These are phyloP conservation scores for Drosophila pseudoobscura DNA, from an alignment of 1,140 invertebrate genomes.

Conservation along the genomic window DNA sequence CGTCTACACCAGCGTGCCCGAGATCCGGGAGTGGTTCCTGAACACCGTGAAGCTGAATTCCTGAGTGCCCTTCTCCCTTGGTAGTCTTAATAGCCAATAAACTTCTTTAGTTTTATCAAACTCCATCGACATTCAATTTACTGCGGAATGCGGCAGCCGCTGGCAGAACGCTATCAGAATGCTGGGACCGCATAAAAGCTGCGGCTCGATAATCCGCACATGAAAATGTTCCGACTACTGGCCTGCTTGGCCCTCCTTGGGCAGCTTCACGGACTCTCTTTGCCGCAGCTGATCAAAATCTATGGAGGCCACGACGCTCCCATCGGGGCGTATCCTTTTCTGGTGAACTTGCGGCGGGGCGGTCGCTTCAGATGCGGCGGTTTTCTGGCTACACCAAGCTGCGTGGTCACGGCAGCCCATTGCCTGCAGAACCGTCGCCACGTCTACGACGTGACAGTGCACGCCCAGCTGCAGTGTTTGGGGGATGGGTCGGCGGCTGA, in stretches of 20 bases:
- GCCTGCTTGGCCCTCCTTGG: slow-evolving; percentile 6
- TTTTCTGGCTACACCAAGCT: slow-evolving; percentile 56
- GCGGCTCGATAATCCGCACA: too few relatives aligned
- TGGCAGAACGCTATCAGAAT: not conserved
- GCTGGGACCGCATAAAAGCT: not conserved
- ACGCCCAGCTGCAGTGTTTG: slow-evolving; percentile 58
- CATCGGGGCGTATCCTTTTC: slow-evolving; percentile 42
- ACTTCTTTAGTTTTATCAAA: slow-evolving; percentile 25
- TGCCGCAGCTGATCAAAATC: slow-evolving; percentile 32
- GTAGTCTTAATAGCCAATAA: slow-evolving; percentile 31
- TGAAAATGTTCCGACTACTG: slow-evolving; percentile 21
- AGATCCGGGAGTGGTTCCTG: slow-evolving; percentile 51
- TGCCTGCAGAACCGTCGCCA: slow-evolving; percentile 36
- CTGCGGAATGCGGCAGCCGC: slow-evolving; percentile 40
- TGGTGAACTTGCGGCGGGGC: slow-evolving; percentile 55
- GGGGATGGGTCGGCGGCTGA: not conserved
- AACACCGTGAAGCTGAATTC: slow-evolving; percentile 28
- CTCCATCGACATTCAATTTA: slow-evolving; percentile 53
- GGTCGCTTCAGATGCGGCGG: slow-evolving; percentile 56
- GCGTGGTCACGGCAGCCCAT: slow-evolving; percentile 73
- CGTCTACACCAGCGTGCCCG: slow-evolving; percentile 63
- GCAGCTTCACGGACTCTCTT: not conserved
- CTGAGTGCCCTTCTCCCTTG: not conserved
- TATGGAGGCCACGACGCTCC: slow-evolving; percentile 21
- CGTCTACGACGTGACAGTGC: slow-evolving; percentile 29